phyloP scores from a whole-genome alignment of 2,113 vertebrate species.

The Phaetusa simplex region DNA sequence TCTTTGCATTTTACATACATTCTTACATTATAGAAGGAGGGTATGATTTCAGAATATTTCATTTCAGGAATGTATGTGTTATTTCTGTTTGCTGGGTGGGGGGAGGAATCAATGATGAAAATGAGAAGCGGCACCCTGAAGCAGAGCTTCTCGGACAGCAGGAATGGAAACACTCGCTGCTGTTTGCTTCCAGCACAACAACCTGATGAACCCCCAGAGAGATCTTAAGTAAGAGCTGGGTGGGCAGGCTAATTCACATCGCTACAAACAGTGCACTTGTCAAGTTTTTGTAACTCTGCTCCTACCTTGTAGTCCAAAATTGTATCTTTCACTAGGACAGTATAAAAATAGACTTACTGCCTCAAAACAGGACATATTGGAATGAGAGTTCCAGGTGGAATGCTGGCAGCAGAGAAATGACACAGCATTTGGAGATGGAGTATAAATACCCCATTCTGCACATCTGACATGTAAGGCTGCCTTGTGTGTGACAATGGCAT shows the following conservation, averaged over 20 bases:
- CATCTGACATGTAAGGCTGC: not conserved
- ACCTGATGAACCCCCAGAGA: too few species aligned
- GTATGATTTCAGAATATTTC: not conserved
- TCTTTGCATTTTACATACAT: not conserved
- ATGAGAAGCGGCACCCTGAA: not conserved
- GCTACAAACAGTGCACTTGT: not conserved
- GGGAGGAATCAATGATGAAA: not conserved
- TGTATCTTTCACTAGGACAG: not conserved
- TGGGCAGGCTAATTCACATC: not conserved
- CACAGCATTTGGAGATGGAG: not conserved
- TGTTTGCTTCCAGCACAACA: not conserved
- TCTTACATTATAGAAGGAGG: not conserved
- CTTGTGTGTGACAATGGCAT: not conserved
- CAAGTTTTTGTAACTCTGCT: not conserved
- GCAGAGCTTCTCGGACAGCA: too few species aligned
- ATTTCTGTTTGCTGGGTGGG: not conserved
- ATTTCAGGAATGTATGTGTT: not conserved
- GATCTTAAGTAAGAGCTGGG: not conserved
- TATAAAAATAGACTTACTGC: not conserved
- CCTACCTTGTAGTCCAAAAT: not conserved
- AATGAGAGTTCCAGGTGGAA: not conserved
- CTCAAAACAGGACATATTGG: not conserved
- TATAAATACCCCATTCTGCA: not conserved
- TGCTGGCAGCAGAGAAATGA: not conserved
- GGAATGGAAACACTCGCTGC: not conserved